phyloP scores from a whole-genome alignment of 2,888 invertebrate genomes.

The Cotesia congregata region DNA sequence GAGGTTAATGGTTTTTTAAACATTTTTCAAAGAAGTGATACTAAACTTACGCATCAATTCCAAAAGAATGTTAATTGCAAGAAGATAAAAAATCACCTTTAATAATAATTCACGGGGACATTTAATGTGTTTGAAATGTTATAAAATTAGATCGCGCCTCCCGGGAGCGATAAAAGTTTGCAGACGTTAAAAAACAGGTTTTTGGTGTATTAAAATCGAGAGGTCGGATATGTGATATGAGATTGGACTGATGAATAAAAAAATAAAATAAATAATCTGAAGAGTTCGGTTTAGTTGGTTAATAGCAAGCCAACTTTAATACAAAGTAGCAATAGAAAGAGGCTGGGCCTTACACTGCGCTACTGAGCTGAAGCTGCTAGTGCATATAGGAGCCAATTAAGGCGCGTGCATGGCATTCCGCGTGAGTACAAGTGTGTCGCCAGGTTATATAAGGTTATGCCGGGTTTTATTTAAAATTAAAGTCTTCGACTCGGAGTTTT shows the following conservation, averaged over 20 bases:
- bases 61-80: not conserved
- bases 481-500: not conserved
- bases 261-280: not conserved
- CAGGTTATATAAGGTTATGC: conserved; percentile 56
- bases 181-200: not conserved
- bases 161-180: not conserved
- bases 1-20: not conserved
- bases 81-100: not conserved
- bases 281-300: not conserved
- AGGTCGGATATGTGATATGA: not conserved
- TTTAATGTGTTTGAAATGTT: not conserved
- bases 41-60: not conserved
- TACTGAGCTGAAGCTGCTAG: not conserved
- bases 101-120: not conserved
- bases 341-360: not conserved
- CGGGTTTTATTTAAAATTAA: conserved; percentile 20
- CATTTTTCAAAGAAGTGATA: not conserved
- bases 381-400: conserved; percentile 52
- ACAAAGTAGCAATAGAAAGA: not conserved
- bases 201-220: not conserved
- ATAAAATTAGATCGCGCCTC: not conserved
- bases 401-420: conserved; percentile 54
- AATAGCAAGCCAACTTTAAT: not conserved
- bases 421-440: conserved; percentile 57
- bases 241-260: not conserved